phyloP scores from a whole-genome alignment of 2,888 invertebrate genomes.

The Sepiola atlantica region DNA sequence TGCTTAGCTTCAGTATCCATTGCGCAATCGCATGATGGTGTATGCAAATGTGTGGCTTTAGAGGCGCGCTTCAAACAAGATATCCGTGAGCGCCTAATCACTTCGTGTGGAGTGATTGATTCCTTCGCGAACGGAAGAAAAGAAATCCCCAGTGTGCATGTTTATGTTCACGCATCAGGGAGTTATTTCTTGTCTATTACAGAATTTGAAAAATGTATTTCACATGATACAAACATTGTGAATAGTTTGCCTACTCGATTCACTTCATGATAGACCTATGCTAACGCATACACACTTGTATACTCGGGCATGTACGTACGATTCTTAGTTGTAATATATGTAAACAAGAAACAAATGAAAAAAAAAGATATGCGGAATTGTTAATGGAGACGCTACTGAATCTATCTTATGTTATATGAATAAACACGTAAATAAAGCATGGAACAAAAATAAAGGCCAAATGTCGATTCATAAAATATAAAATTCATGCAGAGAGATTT shows the following conservation, averaged over 20 bases:
- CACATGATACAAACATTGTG: not conserved
- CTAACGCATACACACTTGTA: not conserved
- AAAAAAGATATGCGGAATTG: not conserved
- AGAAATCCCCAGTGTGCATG: not conserved
- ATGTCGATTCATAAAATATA: not conserved
- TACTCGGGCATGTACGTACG: not conserved
- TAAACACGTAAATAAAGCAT: not conserved
- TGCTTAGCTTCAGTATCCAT: too few relatives aligned
- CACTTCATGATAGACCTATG: too few relatives aligned
- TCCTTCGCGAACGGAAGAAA: not conserved
- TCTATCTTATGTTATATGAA: not conserved
- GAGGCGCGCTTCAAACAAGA: not conserved
- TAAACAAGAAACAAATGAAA: not conserved
- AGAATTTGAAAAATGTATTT: constrained; percentile 8
- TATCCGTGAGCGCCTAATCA: constrained; percentile 6
- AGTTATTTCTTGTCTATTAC: constrained; percentile 9
- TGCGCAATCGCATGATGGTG: not conserved
- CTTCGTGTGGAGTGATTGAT: constrained; percentile 6
- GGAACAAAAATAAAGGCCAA: not conserved
- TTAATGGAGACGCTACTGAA: not conserved
- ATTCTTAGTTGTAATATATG: constrained; percentile 1
- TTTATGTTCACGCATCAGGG: constrained; percentile 32
- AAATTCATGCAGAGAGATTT: not conserved
- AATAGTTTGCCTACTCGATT: not conserved
- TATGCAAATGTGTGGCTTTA: not conserved